Conservation (phyloP, 2,888 invertebrate genomes). For the Dynastes maya region DNA sequence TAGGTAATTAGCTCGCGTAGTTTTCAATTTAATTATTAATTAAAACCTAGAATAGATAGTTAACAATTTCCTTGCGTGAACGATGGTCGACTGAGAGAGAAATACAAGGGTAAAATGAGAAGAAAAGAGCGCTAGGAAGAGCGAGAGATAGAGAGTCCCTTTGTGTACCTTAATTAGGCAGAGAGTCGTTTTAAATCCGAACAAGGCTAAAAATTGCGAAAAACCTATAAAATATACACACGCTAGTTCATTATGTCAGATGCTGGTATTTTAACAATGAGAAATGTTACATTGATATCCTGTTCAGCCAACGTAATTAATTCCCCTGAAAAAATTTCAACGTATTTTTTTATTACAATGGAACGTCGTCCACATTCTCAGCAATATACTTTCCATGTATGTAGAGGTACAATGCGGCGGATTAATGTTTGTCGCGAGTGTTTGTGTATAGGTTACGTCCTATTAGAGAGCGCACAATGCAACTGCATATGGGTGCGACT, state of each 20-base stretch:
- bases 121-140: conserved; percentile 1
- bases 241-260: conserved; percentile 66
- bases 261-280: conserved; percentile 49
- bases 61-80: conserved; percentile 67
- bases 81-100: conserved; percentile 13
- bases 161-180: conserved; percentile 67
- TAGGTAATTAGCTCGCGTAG: conserved; percentile 61
- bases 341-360: conserved; percentile 47
- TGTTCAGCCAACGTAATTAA: conserved; percentile 63
- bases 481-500: conserved; percentile 1
- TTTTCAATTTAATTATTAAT: conserved; percentile 68
- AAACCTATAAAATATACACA: conserved; percentile 68
- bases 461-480: background rate
- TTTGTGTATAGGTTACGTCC: conserved; percentile 21
- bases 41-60: conserved; percentile 67
- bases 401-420: conserved; percentile 4
- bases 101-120: background rate
- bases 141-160: conserved; percentile 58
- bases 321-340: conserved; percentile 53
- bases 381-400: conserved; percentile 41
- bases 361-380: conserved; percentile 47
- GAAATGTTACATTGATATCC: conserved; percentile 63
- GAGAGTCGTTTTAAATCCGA: conserved; percentile 60
- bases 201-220: conserved; percentile 68
- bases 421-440: conserved; percentile 15